Conservation (phyloP, 64 coral and sea anemone species). For the Stylophora pistillata region DNA sequence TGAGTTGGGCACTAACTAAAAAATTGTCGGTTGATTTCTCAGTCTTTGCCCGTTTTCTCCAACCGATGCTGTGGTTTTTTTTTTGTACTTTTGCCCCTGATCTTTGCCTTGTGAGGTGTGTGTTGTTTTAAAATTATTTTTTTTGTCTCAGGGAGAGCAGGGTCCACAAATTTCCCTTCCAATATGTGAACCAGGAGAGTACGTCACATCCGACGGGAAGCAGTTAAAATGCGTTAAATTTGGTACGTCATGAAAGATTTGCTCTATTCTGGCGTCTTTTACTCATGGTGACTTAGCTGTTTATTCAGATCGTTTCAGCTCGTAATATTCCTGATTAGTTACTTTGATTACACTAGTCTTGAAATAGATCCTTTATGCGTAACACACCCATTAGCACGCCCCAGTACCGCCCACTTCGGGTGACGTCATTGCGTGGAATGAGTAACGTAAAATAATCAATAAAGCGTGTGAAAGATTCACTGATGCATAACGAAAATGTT, state of each 20-base stretch:
- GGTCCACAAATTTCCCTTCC: conserved; percentile 66
- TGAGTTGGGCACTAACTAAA: not conserved
- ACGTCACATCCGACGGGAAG: conserved; percentile 78
- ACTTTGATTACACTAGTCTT: not conserved
- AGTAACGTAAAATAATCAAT: not conserved
- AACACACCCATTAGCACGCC: not conserved
- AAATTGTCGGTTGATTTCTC: not conserved
- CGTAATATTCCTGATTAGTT: not conserved
- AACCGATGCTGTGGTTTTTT: too few species aligned
- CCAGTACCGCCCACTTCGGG: not conserved
- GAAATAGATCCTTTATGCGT: not conserved
- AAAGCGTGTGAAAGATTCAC: not conserved
- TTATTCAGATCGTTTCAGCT: not conserved
- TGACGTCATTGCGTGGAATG: not conserved
- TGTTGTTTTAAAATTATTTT: not conserved
- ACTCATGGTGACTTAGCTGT: conserved; percentile 5
- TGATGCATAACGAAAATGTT: not conserved
- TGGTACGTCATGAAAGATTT: conserved; percentile 57
- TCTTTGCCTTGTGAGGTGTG: not conserved
- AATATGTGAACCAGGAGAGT: conserved; percentile 68
- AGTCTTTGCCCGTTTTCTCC: too few species aligned
- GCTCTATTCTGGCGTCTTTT: not conserved
- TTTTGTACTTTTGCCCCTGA: too few species aligned
- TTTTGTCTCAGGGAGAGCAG: conserved; percentile 58
- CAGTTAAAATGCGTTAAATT: conserved; percentile 80